Percentiles rank a stretch among this genome's conserved stretches.
These are phyloP conservation scores for Pantherophis guttatus DNA, from an alignment of 2,113 vertebrate species.

Conservation along the genomic window DNA sequence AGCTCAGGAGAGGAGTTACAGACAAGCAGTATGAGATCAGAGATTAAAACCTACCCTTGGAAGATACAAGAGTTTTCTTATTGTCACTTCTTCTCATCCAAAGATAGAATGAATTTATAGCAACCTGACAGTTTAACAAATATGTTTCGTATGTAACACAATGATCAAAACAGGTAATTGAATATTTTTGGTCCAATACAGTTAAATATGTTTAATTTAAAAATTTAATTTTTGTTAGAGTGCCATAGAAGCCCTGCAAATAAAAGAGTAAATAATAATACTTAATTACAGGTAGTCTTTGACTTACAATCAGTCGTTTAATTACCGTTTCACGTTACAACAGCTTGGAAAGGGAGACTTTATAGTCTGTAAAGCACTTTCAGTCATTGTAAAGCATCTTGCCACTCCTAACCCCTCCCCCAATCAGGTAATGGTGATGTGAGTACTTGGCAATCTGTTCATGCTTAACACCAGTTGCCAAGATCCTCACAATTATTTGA, in stretches of 20 bases:
- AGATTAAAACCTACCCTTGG: not conserved
- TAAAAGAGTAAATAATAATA: not conserved
- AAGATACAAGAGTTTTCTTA: not conserved
- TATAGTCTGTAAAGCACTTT: not conserved
- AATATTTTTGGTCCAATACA: not conserved
- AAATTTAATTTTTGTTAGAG: not conserved
- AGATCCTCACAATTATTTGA: not conserved
- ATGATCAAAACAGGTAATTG: too few relatives aligned
- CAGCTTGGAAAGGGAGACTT: not conserved
- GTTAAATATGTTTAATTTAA: not conserved
- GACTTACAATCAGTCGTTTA: too few relatives aligned
- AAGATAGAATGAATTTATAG: not conserved
- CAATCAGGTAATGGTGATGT: not conserved
- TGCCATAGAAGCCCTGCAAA: not conserved
- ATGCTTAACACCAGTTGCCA: not conserved
- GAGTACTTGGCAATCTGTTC: not conserved
- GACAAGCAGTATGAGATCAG: not conserved
- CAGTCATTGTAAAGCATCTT: not conserved
- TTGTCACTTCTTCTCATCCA: not conserved
- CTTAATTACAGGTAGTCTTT: too few relatives aligned
- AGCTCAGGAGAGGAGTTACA: not conserved
- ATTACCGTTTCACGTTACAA: not conserved
- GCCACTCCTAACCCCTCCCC: not conserved
- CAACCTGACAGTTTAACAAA: not conserved
- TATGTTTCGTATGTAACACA: not conserved